Evolutionary conservation across 2,888 invertebrate species (phyloP).

Genomic region (Stenodema calcarata): DNA sequence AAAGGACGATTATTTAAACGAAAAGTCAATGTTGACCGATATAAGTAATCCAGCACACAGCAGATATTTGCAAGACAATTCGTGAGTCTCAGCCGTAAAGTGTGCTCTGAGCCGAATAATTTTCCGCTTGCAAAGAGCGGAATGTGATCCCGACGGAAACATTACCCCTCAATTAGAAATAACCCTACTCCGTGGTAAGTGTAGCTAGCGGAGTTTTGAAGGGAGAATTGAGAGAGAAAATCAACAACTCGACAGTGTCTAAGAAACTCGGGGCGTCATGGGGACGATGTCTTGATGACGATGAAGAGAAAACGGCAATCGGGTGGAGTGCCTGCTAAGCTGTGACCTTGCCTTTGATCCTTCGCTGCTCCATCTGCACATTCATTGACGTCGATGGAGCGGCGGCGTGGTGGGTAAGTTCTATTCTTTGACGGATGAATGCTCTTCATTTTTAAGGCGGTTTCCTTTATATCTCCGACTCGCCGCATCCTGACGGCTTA

Average conservation of each 20-base stretch:
- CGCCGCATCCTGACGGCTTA: background rate
- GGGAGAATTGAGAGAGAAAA: background rate
- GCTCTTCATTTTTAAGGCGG: background rate
- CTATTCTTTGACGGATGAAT: background rate
- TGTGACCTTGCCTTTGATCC: conserved; percentile 13
- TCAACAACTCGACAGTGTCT: background rate
- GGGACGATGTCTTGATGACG: background rate
- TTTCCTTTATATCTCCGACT: background rate
- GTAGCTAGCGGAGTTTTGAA: background rate
- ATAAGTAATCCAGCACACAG: too few species aligned
- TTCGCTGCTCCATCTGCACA: background rate
- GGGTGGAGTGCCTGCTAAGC: conserved; percentile 26
- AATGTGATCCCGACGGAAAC: background rate
- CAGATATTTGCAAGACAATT: too few species aligned
- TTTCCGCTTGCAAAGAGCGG: background rate
- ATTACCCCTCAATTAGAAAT: background rate
- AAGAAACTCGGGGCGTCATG: conserved; percentile 12
- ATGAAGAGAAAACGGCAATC: conserved; percentile 13
- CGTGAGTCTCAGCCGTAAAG: too few species aligned
- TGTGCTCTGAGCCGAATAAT: too few species aligned
- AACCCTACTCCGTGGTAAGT: background rate
- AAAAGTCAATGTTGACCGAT: too few species aligned
- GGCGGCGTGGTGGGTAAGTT: background rate
- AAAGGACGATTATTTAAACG: too few species aligned
- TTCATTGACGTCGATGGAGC: background rate